Base-by-base conservation (phyloP, 2,113 vertebrate species). In the Engraulis encrasicolus region DNA sequence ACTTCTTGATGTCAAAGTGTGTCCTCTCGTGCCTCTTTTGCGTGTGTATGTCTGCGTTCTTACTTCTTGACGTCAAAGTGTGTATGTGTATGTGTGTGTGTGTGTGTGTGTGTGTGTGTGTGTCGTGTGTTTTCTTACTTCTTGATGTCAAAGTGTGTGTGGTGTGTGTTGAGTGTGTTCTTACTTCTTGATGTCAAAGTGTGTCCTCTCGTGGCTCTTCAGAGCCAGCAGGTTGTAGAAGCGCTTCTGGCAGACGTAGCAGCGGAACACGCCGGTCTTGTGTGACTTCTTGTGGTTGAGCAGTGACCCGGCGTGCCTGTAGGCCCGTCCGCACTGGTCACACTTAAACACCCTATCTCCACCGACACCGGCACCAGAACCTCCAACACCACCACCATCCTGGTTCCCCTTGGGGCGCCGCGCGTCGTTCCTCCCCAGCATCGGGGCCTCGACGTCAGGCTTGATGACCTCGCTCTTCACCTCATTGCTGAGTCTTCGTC, bases 201-300 rank as follows among this genome's bases (percentile, higher is more conserved):
- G 97, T 85, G 96, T 96, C 84, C 97, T 93, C 82, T 96, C 95
- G 84, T 98, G 97, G 90, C 96, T 97, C 88, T 97, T 97, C 45
- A 97, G 95, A 20, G 96, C 97, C 93, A 97, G 91, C 78, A 97
- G 94, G 90, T 98, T 97, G 89, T 97, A 97, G 90, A 97, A 97
- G 82, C 96, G 95, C 89, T 98, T 97, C 87, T 95, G 96, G 89
- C 97, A 98, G 85, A 97, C 90, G 14, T 94, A 91, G 85, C 97
- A 98, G 84, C 95, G 95, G 90, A 97, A 97, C 18, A 97, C 86
- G 0, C 96, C 97, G 0, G 96, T 92, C 40, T 96, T 96, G 87
- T 98, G 97, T 50, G 96, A 98, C 91, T 97, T 97, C 79, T 96
- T 97, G 88, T 98, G 97, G 90, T 97, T 98, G 7, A 97, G 95